Evolutionary conservation across 1,140 invertebrate genomes (phyloP).

Genomic region (Branchinecta lynchi): DNA sequence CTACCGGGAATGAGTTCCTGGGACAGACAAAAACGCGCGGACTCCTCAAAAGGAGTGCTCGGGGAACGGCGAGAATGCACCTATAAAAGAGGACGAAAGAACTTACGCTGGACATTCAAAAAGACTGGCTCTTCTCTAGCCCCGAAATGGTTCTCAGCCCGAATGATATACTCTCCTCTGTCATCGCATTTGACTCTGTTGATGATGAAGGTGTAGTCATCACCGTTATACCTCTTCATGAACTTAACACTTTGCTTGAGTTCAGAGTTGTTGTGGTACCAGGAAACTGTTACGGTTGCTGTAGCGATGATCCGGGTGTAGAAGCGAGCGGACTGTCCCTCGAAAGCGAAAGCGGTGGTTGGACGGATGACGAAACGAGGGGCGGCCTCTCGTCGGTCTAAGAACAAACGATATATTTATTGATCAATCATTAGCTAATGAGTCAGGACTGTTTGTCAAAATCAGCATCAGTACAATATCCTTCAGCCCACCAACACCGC

Average conservation of each 20-base stretch:
- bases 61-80: no score
- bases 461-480: no score
- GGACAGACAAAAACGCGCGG: no score
- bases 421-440: neutral
- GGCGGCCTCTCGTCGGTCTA: conserved; percentile 88
- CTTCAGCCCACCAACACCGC: no score
- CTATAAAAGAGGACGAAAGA: no score
- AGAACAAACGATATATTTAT: conserved; percentile 23
- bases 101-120: conserved; percentile 88
- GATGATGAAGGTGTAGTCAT: conserved; percentile 94
- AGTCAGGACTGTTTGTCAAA: no score
- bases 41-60: no score
- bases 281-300: conserved; percentile 82
- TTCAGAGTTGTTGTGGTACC: conserved; percentile 84
- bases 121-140: conserved; percentile 90
- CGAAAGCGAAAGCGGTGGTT: conserved; percentile 82
- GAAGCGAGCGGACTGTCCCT: conserved; percentile 93
- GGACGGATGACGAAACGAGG: conserved; percentile 95
- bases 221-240: conserved; percentile 92
- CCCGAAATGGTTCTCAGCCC: conserved; percentile 95
- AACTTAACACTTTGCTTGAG: conserved; percentile 95
- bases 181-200: conserved; percentile 88
- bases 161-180: conserved; percentile 89
- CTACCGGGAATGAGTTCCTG: no score
- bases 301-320: conserved; percentile 89